These are phyloP conservation scores for Pristionchus mayeri DNA, from an alignment of 2,888 invertebrate species.

Conservation along the genomic window DNA sequence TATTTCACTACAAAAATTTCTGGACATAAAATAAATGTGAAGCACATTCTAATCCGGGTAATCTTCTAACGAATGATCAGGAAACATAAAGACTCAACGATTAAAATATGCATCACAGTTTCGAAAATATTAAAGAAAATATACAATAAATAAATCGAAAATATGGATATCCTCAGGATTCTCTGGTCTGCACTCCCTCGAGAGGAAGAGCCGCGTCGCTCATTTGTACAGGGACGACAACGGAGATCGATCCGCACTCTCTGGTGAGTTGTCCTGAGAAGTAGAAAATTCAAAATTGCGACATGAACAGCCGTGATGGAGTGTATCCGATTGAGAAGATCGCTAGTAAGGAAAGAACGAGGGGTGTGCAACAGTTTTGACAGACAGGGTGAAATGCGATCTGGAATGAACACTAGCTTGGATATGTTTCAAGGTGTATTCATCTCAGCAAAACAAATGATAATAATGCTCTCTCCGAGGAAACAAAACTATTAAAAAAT, in stretches of 20 bases:
- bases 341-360: too few species aligned
- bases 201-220: conserved; percentile 41
- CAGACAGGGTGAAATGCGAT: too few species aligned
- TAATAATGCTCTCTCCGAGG: not conserved
- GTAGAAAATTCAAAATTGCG: not conserved
- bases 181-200: conserved; percentile 45
- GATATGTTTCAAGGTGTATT: not conserved
- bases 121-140: too few species aligned
- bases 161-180: conserved; percentile 42
- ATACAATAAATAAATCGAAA: too few species aligned
- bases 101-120: too few species aligned
- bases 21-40: too few species aligned
- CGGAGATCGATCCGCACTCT: conserved; percentile 23
- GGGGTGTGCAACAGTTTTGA: too few species aligned
- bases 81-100: too few species aligned
- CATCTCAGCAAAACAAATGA: not conserved
- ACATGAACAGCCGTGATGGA: not conserved
- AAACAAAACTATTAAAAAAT: not conserved
- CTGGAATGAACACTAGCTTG: not conserved
- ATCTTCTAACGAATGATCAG: too few species aligned
- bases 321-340: not conserved
- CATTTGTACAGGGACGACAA: conserved; percentile 40
- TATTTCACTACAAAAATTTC: too few species aligned
- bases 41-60: too few species aligned
- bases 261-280: not conserved